Conservation (phyloP, 2,113 vertebrate genomes). For the Chascanopsetta lugubris region DNA sequence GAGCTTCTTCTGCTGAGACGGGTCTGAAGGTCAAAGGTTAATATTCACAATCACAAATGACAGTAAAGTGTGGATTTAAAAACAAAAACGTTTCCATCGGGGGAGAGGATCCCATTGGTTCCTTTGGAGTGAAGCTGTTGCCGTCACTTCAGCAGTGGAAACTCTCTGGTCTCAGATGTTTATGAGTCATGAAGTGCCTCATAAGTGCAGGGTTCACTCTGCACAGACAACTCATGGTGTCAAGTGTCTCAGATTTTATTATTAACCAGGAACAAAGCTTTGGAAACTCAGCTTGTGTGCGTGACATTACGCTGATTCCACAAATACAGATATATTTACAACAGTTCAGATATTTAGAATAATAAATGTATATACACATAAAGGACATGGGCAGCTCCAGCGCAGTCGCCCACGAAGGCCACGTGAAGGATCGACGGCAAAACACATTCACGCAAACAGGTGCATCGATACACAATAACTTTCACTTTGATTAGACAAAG, state of each 20-base stretch:
- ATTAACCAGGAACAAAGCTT: neutral
- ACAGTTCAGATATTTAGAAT: neutral
- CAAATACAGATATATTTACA: neutral
- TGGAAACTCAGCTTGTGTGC: neutral
- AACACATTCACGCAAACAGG: neutral
- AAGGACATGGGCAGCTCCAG: neutral
- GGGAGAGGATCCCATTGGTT: too few relatives aligned
- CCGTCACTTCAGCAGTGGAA: too few relatives aligned
- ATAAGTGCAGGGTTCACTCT: neutral
- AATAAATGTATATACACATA: neutral
- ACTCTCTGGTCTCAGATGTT: neutral
- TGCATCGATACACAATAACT: neutral
- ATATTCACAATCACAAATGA: too few relatives aligned
- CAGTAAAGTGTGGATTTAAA: too few relatives aligned
- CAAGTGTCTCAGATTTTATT: neutral
- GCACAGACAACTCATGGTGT: neutral
- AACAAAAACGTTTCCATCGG: too few relatives aligned
- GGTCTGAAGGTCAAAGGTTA: too few relatives aligned
- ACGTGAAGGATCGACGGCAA: neutral
- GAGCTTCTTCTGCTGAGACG: too few relatives aligned
- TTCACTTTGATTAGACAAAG: too few relatives aligned
- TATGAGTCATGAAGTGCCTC: neutral
- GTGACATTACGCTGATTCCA: neutral
- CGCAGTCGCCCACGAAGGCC: neutral
- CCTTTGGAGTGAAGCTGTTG: too few relatives aligned